Conservation (phyloP, 1,140 invertebrate genomes). For the Harpegnathos saltator region DNA sequence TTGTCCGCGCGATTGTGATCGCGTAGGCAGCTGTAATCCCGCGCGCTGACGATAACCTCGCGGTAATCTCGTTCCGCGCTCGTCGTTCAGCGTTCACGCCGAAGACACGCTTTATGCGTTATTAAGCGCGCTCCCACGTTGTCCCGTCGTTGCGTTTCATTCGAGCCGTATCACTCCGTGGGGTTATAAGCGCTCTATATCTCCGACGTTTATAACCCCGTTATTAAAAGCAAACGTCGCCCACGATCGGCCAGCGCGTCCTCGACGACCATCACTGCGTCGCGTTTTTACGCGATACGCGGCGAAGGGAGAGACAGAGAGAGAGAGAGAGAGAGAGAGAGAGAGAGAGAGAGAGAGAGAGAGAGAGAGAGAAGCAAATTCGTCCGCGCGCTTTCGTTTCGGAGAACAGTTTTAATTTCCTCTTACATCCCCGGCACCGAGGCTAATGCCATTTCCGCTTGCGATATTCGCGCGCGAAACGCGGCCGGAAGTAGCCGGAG, state of each 20-base stretch:
- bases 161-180: background rate
- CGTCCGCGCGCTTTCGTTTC: background rate
- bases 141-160: background rate
- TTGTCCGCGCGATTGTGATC: background rate
- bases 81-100: too few relatives aligned
- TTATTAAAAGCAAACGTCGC: constrained; percentile 12
- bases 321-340: too few relatives aligned
- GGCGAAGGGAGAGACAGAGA: too few relatives aligned
- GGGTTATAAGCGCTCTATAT: too few relatives aligned
- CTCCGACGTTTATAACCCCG: background rate
- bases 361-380: too few relatives aligned
- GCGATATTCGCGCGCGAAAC: constrained; percentile 29
- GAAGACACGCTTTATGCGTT: constrained; percentile 15
- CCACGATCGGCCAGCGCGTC: too few relatives aligned
- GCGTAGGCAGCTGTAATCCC: background rate
- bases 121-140: constrained; percentile 8
- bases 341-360: background rate
- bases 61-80: too few relatives aligned
- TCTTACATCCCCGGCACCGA: background rate
- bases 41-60: too few relatives aligned
- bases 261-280: background rate
- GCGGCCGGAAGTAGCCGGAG: background rate
- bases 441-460: constrained; percentile 12
- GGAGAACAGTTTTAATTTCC: constrained; percentile 38
- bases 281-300: background rate